Percentiles rank a stretch among this genome's conserved stretches.
Conservation (phyloP, 2,113 vertebrate genomes). For the Gymnorhina tibicen region DNA sequence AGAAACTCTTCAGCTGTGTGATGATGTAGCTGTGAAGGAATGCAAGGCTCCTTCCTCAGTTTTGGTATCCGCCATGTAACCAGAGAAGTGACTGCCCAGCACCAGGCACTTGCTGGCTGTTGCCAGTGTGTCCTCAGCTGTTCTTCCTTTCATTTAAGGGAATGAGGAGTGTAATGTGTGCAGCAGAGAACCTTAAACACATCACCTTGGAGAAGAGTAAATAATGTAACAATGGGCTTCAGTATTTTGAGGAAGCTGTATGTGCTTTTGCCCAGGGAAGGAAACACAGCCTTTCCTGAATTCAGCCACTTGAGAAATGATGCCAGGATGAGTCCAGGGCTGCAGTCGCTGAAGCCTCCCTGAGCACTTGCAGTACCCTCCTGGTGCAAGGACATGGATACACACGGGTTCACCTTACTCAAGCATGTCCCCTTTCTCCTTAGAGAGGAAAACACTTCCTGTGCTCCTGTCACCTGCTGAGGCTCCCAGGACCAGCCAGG, state of each 20-base stretch:
- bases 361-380: neutral
- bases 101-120: neutral
- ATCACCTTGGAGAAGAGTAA: neutral
- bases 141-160: neutral
- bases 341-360: neutral
- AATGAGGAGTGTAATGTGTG: neutral
- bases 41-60: neutral
- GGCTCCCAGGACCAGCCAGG: neutral
- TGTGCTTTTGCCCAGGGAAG: neutral
- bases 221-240: neutral
- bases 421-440: neutral
- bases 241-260: neutral
- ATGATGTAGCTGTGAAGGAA: slow-evolving; percentile 15
- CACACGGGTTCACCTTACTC: neutral
- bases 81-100: neutral
- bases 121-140: slow-evolving; percentile 21
- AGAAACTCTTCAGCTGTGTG: neutral
- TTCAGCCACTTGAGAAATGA: neutral
- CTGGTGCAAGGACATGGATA: neutral
- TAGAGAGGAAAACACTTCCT: neutral
- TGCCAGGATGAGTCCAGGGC: neutral
- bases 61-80: slow-evolving; percentile 6
- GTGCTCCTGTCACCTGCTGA: neutral
- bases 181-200: neutral
- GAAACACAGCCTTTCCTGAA: neutral